Base-by-base conservation (phyloP, 2,797 vertebrate species). In the Pangasius krempfi region DNA sequence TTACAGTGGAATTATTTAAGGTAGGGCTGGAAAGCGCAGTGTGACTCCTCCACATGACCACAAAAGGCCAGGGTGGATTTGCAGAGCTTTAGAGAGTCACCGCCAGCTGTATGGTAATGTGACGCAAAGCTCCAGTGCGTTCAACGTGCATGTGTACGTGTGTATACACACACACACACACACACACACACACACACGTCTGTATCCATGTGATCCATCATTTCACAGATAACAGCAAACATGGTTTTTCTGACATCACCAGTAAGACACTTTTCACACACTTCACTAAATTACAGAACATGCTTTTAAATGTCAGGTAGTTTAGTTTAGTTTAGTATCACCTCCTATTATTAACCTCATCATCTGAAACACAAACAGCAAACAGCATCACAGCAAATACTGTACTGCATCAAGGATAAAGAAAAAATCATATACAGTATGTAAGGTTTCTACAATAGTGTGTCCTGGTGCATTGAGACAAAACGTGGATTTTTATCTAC, bases 31-130 rank as follows among this genome's bases (percentile, higher is more conserved):
- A 78, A 50, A 84, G 47, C 81, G 47, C 87, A 88, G 87, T 86
- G 27, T 68, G 85, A 56, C 80, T 88, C 84, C 85, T 78, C 68
- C 47, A 70, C 37, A 86, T 18, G 27, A 81, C 47, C 93, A 93
- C 93, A 94, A 93, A 93, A 89, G 89, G 85, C 66, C 89, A 92
- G 93, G 92, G 92, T 91, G 90, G 88, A 90, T 92, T 85, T 91
- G 91, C 90, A 89, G 91, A 87, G 92, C 85, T 91, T 90, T 88
- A 52, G n/a, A 86, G 83, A 37, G 58, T 81, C 52, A 89, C 79
- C 64, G 90, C 89, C 88, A 89, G 88, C 88, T 98, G 97, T 98
- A 98, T 98, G 97, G 93, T 97, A 98, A 98, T 98, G 89, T 94
- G 94, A 89, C 89, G 87, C 93, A 92, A 91, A 95, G 94, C 94